Evolutionary conservation across 2,113 vertebrate genomes (phyloP), one percentile per base, ranked within the genome.

Genomic region (Anguilla japonica): DNA sequence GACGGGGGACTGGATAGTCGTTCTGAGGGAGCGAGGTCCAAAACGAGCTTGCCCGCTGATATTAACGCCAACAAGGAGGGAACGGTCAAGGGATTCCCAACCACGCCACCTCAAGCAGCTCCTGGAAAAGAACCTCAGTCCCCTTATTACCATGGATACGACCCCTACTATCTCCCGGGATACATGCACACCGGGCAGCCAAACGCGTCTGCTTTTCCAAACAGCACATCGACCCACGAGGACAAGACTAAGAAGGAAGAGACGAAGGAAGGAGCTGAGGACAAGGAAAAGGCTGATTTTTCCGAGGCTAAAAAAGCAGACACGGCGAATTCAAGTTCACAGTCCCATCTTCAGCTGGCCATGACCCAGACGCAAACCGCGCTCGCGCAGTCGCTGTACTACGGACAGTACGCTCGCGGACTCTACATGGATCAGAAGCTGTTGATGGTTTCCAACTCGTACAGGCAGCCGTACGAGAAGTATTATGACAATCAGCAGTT

Each of bases 391-490:
- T 99, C 98, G 18, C 96, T 99, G 90, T 99, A 98, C 91, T 99
- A 99, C 4, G 98, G 98, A 88, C 98, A 99, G 89, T 99, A 99
- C 90, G 96, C 98, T 40, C 97, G 99, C n/a, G 97, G 98, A 85
- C 95, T 98, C 22, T 97, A 98, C 85, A 96, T 98, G 96, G 98
- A 99, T 94, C 98, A 99, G 94, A 99, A 99, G 91, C 96, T 98
- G 29, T 91, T 99, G 90, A 95, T 99, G 95, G 95, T 96, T 40
- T 96, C 96, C 86, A 98, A 96, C 85, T 94, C 95, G 89, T 97
- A 97, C 83, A 95, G 96, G 46, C 96, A 97, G 88, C 96, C 96
- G 67, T 96, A 96, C 82, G 97, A 98, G 89, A 96, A 97, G 86
- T 98, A 97, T 89, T 99, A 98, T 79, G 98, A 99, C 87, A 97